A percentile compares a stretch with the other conserved stretches of the same genome.
Evolutionary conservation across 2,888 invertebrate species (phyloP).

Genomic region (Mythimna vitellina): DNA sequence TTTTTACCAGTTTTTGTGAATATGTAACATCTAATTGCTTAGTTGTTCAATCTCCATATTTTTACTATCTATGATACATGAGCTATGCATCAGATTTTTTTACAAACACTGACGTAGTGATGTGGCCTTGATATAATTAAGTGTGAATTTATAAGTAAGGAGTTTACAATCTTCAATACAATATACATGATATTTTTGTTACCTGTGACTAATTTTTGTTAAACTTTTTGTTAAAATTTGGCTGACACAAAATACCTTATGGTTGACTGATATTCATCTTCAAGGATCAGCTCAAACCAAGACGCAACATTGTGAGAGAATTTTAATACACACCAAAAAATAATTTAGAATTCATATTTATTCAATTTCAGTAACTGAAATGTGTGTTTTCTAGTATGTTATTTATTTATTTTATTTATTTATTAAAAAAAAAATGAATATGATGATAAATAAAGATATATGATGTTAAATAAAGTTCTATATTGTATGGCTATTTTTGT

Average conservation of each 20-base stretch:
- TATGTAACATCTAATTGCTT: no score
- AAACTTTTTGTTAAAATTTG: not conserved
- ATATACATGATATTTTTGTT: not conserved
- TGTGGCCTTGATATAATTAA: conserved; percentile 19
- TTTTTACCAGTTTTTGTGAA: not conserved
- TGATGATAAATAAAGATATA: no score
- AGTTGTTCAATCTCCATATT: not conserved
- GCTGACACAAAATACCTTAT: not conserved
- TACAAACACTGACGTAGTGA: conserved; percentile 1
- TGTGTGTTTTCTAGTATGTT: no score
- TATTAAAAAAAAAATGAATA: no score
- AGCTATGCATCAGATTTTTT: conserved; percentile 7
- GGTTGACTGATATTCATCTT: not conserved
- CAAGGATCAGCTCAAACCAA: not conserved
- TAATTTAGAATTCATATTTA: no score
- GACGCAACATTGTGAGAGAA: not conserved
- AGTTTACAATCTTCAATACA: conserved; percentile 17
- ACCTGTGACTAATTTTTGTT: not conserved
- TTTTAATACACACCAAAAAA: no score
- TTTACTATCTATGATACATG: not conserved
- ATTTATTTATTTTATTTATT: no score
- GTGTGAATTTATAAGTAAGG: conserved; percentile 12
- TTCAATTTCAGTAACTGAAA: no score
- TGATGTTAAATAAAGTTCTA: not conserved
- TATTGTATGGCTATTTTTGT: not conserved